Evolutionary conservation across 2,797 vertebrate genomes (phyloP), one percentile per base, ranked within the genome.

Genomic region (Scolopax bukidnonensis): DNA sequence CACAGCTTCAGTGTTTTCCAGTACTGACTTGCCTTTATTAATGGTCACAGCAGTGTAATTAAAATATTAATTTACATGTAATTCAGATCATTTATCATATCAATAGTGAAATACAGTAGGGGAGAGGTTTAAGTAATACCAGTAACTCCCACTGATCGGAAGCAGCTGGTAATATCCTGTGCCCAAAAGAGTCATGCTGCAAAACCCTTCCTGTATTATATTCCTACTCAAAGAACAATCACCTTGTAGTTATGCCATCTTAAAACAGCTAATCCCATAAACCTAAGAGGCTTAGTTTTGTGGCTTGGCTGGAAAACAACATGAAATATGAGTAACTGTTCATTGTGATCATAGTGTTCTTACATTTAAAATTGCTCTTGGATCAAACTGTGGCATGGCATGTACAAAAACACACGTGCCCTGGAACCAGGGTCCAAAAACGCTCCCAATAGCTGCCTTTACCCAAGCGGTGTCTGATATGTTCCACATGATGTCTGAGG

Each of bases 401-500:
- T 97, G 98, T 45, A 91, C 95, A 77, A 98, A 99, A 67, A 98
- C 98, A 82, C 98, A 98, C 0, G 98, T 93, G 45, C 98, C 98
- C 38, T 94, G 95, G 57, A 98, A 98, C 98, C 98, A 98, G 0
- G 97, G 96, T 16, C 96, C 89, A 68, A 98, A 98, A 47, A 98
- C 12, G 10, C 97, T 98, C 33, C 98, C 97, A 85, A 97, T 93
- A 38, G 98, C 97, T 8, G 97, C 97, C 75, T 98, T 98, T 67
- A 98, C 90, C 98, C 98, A 98, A 57, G 98, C 98, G 2, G 98
- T 97, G 80, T 98, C 98, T 1, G 98, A 98, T 24, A 97, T 97
- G 83, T 98, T 98, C 98, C 98, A 98, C 38, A 98, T 84, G 71
- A 98, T 85, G 64, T 98, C 98, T 36, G 96, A 97, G 25, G 98